Evolutionary conservation across 2,113 vertebrate species (phyloP).

Genomic region (Ancistrus triradiatus): DNA sequence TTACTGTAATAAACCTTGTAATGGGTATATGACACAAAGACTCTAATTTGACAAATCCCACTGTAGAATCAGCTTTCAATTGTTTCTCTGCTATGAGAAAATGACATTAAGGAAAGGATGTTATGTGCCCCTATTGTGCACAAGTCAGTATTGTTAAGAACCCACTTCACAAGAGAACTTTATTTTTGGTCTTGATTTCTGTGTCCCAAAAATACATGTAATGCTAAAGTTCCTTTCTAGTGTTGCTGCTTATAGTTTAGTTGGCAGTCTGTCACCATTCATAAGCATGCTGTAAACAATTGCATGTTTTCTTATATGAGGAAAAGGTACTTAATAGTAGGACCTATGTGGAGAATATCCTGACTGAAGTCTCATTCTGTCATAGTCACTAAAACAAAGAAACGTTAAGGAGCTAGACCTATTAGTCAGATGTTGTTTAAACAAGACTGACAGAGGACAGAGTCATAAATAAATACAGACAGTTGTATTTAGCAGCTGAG

Average conservation of each 20-base stretch:
- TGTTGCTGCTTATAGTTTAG: constrained; percentile 15
- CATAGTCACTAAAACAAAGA: constrained; percentile 32
- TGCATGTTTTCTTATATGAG: constrained; percentile 33
- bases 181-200: constrained; percentile 28
- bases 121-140: constrained; percentile 32
- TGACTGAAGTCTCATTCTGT: constrained; percentile 9
- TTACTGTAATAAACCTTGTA: neutral
- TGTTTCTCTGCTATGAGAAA: constrained; percentile 42
- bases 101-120: constrained; percentile 8
- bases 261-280: constrained; percentile 11
- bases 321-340: constrained; percentile 14
- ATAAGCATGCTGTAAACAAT: constrained; percentile 25
- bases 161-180: constrained; percentile 36
- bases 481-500: too few relatives aligned
- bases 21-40: neutral
- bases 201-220: constrained; percentile 39
- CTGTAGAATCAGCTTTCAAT: constrained; percentile 16
- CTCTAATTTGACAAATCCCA: neutral
- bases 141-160: constrained; percentile 25
- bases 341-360: constrained; percentile 36
- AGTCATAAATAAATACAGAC: neutral
- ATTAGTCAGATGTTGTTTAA: constrained; percentile 39
- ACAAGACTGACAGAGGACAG: constrained; percentile 14
- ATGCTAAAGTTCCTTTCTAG: constrained; percentile 9
- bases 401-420: neutral